Evolutionary conservation across 2,113 vertebrate species (phyloP), one percentile per base, ranked within the genome.

Genomic region (Brachyhypopomus occidentalis): DNA sequence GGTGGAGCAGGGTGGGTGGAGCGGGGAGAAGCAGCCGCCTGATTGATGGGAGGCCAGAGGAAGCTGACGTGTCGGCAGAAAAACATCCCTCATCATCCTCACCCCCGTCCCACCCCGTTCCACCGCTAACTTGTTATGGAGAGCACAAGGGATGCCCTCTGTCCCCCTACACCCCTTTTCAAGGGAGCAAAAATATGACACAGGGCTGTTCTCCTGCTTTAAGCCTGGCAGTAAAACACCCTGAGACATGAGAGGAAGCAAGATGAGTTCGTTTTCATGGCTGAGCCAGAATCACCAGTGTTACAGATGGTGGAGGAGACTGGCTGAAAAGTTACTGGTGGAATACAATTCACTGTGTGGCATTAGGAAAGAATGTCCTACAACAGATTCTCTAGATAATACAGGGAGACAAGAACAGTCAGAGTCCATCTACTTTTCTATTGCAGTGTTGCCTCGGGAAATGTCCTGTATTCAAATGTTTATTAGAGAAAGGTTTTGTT

Each of bases 101-200:
- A 38, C 14, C 55, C 17, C 64, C 69, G 77, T 67, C 64, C 25
- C 20, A 30, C 77, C 72, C 45, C 64, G 82, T 85, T n/a, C 36
- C 25, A 14, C 76, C 48, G 36, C 64, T 83, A 73, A 80, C 75
- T 62, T 77, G 75, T 77, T 67, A 55, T 11, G 1, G 75, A 77
- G 75, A 20, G 36, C 36, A 7, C 0, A 9, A 8, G 69, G 27
- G 76, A 78, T 67, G 48, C 16, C 58, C n/a, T 66, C 72, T 27
- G 11, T 30, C 69, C 52, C 69, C 27, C 67, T 48, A 30, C 5
- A 22, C 34, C n/a, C 27, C 55, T 66, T 60, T 56, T 30, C 66
- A 59, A 27, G 52, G 9, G n/a, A 77, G 52, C 1, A n/a, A 59
- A 79, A 72, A 85, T 62, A 72, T 72, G 77, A 79, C 62, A 70